phyloP scores from a whole-genome alignment of 2,797 vertebrate species.

The Falco biarmicus region DNA sequence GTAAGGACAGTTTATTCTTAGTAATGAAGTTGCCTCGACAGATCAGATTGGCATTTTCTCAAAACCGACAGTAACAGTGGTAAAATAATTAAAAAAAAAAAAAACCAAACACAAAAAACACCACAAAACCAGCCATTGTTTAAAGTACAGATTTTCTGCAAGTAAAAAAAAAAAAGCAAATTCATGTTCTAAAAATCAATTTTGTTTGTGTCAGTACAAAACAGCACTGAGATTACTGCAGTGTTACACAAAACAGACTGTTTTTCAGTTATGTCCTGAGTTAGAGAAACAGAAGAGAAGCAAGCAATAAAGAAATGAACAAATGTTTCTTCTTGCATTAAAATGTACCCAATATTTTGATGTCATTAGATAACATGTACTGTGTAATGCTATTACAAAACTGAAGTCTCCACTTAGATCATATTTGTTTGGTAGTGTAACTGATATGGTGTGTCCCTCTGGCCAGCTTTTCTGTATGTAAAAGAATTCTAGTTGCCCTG shows the following conservation, averaged over 20 bases:
- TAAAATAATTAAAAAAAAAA: background rate
- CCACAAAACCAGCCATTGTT: background rate
- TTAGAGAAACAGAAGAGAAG: background rate
- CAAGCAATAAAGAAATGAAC: background rate
- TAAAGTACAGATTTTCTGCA: background rate
- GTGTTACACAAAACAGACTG: background rate
- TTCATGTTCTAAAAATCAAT: background rate
- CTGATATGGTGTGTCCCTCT: background rate
- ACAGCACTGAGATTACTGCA: background rate
- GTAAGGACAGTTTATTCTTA: background rate
- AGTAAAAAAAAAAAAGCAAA: background rate
- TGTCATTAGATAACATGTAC: background rate
- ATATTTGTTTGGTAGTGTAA: background rate
- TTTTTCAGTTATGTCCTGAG: background rate
- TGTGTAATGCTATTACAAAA: background rate
- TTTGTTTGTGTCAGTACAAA: background rate
- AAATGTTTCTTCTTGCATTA: background rate
- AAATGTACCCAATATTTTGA: background rate
- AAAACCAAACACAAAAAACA: too few relatives aligned
- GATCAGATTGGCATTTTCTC: background rate
- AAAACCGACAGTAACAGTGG: background rate
- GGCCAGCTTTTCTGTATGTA: background rate
- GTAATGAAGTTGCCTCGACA: background rate
- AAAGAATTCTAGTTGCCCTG: background rate
- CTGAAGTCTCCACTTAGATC: background rate